A percentile compares a stretch with the other conserved stretches of the same genome.
phyloP scores from a whole-genome alignment of 2,888 invertebrate genomes.

The Agrypnus murinus region DNA sequence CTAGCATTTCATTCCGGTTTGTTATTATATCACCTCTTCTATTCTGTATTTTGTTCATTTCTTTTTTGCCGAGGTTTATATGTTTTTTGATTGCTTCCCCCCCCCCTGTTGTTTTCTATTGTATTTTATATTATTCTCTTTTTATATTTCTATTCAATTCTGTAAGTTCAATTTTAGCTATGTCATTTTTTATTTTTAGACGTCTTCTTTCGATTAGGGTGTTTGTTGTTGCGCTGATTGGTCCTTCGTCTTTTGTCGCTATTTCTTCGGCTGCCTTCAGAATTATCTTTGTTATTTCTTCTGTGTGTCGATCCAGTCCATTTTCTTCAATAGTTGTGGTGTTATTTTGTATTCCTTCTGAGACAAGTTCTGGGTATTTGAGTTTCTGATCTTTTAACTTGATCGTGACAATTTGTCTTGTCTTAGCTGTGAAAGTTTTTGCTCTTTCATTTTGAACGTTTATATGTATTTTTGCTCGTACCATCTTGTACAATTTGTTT shows the following conservation, averaged over 20 bases:
- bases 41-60: too few species aligned
- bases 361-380: neutral
- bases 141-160: neutral
- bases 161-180: neutral
- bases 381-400: neutral
- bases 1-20: too few species aligned
- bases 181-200: too few species aligned
- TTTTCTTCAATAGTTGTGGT: neutral
- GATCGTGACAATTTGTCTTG: neutral
- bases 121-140: neutral
- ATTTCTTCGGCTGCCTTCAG: slow-evolving; percentile 1
- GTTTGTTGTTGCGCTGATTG: slow-evolving; percentile 7
- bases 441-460: neutral
- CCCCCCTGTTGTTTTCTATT: too few species aligned
- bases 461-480: neutral
- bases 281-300: slow-evolving; percentile 9
- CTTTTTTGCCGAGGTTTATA: too few species aligned
- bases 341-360: neutral
- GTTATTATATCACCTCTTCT: too few species aligned
- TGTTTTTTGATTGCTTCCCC: too few species aligned
- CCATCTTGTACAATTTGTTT: neutral
- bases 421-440: neutral
- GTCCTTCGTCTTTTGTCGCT: slow-evolving; percentile 1
- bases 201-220: slow-evolving; percentile 10
- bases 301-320: slow-evolving; percentile 8